Evolutionary conservation across 2,113 vertebrate species (phyloP).

Genomic region (Ciconia maguari): DNA sequence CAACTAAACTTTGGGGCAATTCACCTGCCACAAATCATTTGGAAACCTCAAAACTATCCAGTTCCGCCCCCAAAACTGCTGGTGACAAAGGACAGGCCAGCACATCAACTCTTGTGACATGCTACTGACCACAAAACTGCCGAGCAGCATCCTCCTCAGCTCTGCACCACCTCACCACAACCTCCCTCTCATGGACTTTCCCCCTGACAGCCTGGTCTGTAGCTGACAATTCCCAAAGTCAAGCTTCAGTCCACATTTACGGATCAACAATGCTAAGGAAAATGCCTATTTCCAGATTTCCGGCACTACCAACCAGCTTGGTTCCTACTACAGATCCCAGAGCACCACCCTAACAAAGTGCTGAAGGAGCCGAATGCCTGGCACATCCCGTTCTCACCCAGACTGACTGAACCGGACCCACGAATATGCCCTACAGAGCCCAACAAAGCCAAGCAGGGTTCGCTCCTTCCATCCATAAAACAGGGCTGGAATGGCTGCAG

Average conservation of each 20-base stretch:
- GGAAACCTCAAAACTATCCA: not conserved
- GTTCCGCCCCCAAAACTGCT: not conserved
- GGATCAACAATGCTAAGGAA: not conserved
- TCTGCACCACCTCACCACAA: not conserved
- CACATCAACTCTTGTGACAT: not conserved
- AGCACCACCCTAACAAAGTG: not conserved
- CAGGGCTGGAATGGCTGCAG: not conserved
- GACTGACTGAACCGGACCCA: not conserved
- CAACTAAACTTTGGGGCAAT: not conserved
- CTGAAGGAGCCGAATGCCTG: not conserved
- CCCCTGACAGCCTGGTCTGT: not conserved
- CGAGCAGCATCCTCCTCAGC: not conserved
- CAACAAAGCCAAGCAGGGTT: not conserved
- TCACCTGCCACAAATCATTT: not conserved
- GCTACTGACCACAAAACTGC: not conserved
- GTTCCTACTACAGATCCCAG: not conserved
- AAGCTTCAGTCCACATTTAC: not conserved
- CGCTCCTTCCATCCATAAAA: not conserved
- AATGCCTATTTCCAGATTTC: not conserved
- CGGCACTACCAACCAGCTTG: not conserved
- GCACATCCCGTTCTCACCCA: not conserved
- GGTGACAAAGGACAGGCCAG: not conserved
- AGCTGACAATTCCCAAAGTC: not conserved
- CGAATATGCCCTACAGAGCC: accelerated
- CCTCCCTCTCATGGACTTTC: too few species aligned